Evolutionary conservation across 2,797 vertebrate species (phyloP), one percentile per base, ranked within the genome.

Genomic region (Sciurus carolinensis): DNA sequence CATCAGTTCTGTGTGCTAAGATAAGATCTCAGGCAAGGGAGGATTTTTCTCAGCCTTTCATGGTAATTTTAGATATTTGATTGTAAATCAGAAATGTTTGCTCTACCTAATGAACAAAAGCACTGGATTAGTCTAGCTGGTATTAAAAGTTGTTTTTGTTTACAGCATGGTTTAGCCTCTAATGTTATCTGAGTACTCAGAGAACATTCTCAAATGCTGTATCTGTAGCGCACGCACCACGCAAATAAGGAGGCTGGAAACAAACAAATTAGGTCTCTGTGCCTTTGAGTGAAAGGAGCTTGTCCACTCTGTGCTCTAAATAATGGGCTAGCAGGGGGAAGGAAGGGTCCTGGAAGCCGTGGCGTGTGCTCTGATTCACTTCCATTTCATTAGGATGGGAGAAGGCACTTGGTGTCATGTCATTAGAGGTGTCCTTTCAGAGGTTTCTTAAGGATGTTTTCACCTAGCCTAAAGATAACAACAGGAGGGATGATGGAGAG

Each of bases 71-170:
- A 96, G 72, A 73, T 97, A 85, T 95, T 96, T 98, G 96, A 97
- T 97, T 97, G 95, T 84, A 90, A 98, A 97, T 96, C 97, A 97
- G 66, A 98, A 39, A 97, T 5, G 50, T 97, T 98, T 96, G 94
- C 98, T 98, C 96, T 98, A 95, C 86, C 96, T 98, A 97, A 93
- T 97, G 97, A 98, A 97, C 97, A 98, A 97, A 97, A 97, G 62
- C 81, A 95, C 97, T 95, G 97, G 94, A 98, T 98, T 98, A 97
- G 97, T 98, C 97, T 93, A 98, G 96, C 75, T 97, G 80, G 59
- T 95, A 96, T 97, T 85, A 44, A 97, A 98, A 97, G 44, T 94
- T 98, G 97, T 3, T 97, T 98, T 98, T 98, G 96, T 98, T 98
- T 98, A 98, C 96, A 83, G 73, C 64, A 82, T 83, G 69, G 24